phyloP scores from a whole-genome alignment of 2,888 invertebrate genomes.

The Ectobius pallidus region DNA sequence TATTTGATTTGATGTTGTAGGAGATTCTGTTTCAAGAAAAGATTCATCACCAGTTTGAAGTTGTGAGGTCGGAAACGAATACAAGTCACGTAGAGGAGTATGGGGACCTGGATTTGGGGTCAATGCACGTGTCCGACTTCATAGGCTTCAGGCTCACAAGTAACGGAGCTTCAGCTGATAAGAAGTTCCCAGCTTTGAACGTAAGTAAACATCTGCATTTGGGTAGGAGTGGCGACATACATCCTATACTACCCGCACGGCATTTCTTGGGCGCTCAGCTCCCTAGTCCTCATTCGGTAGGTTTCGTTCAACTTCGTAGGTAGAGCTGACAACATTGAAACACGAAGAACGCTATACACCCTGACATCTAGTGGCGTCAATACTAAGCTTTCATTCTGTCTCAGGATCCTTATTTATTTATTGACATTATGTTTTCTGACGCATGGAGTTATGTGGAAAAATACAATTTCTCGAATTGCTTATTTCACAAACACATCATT shows the following conservation, averaged over 20 bases:
- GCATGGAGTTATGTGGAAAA: too few relatives aligned
- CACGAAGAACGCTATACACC: too few relatives aligned
- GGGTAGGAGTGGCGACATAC: neutral
- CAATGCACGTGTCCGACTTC: constrained; percentile 49
- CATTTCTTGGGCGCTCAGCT: too few relatives aligned
- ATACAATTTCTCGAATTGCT: too few relatives aligned
- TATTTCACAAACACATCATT: too few relatives aligned
- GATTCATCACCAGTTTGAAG: constrained; percentile 58
- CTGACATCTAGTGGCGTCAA: too few relatives aligned
- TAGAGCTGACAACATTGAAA: neutral
- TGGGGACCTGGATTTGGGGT: constrained; percentile 56
- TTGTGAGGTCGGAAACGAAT: constrained; percentile 61
- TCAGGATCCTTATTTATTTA: too few relatives aligned
- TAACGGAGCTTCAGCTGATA: neutral
- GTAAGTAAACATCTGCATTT: neutral
- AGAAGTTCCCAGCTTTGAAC: neutral
- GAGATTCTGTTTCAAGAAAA: constrained; percentile 52
- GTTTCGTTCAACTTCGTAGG: too few relatives aligned
- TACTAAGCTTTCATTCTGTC: too few relatives aligned
- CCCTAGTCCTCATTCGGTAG: too few relatives aligned
- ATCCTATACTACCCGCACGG: neutral
- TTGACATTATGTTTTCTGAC: too few relatives aligned
- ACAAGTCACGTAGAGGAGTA: constrained; percentile 64
- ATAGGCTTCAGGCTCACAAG: constrained; percentile 45
- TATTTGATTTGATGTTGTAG: too few relatives aligned